A percentile compares a stretch with the other conserved stretches of the same genome.
These are phyloP conservation scores for Pachyseris speciosa DNA, from an alignment of 64 coral and sea anemone species.

Conservation along the genomic window DNA sequence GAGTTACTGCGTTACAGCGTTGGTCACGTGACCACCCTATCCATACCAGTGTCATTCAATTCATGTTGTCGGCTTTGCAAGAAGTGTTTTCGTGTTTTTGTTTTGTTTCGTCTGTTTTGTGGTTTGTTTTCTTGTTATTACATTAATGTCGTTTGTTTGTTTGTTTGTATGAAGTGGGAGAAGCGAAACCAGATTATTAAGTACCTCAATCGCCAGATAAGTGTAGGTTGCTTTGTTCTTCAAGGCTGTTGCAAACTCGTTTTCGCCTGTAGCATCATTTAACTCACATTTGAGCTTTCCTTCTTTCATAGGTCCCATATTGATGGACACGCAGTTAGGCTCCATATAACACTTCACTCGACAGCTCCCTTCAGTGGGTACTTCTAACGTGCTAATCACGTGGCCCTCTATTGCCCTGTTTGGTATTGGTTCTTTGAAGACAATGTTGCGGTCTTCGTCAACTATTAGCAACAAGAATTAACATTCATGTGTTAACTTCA, in stretches of 20 bases:
- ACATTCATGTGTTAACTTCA: too few species aligned
- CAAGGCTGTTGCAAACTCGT: background rate
- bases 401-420: background rate
- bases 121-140: too few species aligned
- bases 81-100: too few species aligned
- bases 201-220: conserved; percentile 1
- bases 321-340: conserved; percentile 38
- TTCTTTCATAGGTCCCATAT: background rate
- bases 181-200: background rate
- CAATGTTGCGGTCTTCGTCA: background rate
- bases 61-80: too few species aligned
- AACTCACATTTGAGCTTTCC: background rate
- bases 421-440: background rate
- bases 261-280: background rate
- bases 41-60: too few species aligned
- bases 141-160: too few species aligned
- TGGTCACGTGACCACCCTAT: too few species aligned
- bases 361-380: background rate
- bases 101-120: too few species aligned
- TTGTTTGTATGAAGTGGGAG: too few species aligned
- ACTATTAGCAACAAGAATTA: too few species aligned
- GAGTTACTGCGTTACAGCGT: too few species aligned
- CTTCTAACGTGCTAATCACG: background rate
- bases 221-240: background rate
- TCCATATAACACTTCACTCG: background rate